Evolutionary conservation across 2,888 invertebrate genomes (phyloP), one percentile per base, ranked within the genome.

Genomic region (Crematogaster levior): DNA sequence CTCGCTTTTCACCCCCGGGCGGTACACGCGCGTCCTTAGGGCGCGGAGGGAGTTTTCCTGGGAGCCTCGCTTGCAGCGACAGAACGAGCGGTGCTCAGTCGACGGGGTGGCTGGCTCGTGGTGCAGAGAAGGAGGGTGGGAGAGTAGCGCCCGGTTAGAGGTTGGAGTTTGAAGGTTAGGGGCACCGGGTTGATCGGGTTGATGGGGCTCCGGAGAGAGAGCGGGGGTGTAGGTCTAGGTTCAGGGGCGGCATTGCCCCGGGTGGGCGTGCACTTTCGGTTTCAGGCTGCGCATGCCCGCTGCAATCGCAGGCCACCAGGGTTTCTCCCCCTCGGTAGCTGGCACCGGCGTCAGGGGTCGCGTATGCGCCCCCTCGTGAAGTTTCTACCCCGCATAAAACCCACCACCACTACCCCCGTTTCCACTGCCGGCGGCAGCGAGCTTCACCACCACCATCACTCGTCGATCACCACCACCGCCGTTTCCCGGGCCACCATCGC

Each of bases 211-310:
- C 85, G 85, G 73, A 30, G 60, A 65, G 88, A 89, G 90, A 90
- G 88, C 90, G 92, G 91, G 93, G 92, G 93, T 93, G 92, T 93
- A 93, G 93, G 93, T 94, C 93, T 93, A 93, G 94, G 93, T 94
- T 93, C 91, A 91, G 92, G 91, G 92, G 91, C 90, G 89, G 89
- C 90, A 84, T 85, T 86, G 89, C 88, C 84, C 65, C 83, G 85
- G 90, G 90, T 93, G 94, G 94, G 94, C 94, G 94, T 92, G 92
- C 91, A 93, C 94, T 93, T 94, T 94, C 93, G 90, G 90, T 92
- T 93, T 93, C 93, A 91, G 89, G 86, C 86, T 91, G 94, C 94
- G 94, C 93, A 93, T 93, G 93, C 90, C 79, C 90, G 85, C 74
- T 88, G 84, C 87, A 86, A 61, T 81, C 84, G 83, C 74, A 75